Conservation (phyloP, 2,888 invertebrate species). For the Mimumesa dahlbomi region DNA sequence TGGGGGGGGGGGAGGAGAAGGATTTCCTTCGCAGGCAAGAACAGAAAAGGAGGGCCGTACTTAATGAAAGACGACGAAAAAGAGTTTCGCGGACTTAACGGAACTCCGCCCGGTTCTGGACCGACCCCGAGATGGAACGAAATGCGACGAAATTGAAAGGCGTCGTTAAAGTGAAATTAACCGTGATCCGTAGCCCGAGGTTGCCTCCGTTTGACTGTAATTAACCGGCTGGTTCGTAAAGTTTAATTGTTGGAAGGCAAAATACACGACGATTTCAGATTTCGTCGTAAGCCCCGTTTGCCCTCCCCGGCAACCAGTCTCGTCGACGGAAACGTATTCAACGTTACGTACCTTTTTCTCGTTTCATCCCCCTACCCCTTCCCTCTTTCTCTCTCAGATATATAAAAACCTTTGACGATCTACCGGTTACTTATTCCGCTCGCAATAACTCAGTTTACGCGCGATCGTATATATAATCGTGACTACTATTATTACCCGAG, state of each 20-base stretch:
- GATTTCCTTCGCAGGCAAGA: constrained; percentile 19
- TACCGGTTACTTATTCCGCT: no score
- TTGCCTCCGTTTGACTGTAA: constrained; percentile 36
- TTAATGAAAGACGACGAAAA: constrained; percentile 25
- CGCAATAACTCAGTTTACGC: no score
- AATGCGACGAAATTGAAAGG: constrained; percentile 34
- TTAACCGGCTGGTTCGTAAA: constrained; percentile 45
- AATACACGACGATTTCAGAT: constrained; percentile 26
- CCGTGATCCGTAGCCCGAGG: constrained; percentile 39
- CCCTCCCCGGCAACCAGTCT: no score
- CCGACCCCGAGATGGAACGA: constrained; percentile 6
- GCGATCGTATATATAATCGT: no score
- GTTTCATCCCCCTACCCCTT: no score
- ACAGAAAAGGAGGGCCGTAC: neutral
- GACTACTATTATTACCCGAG: no score
- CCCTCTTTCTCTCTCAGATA: no score
- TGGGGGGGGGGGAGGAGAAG: no score
- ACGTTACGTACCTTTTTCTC: no score
- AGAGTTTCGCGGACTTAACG: constrained; percentile 36
- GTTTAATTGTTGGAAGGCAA: constrained; percentile 40
- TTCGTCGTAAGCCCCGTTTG: constrained; percentile 6
- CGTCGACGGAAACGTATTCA: no score
- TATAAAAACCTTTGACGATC: no score
- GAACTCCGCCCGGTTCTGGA: constrained; percentile 3
- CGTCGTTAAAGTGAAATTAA: constrained; percentile 49